Evolutionary conservation across 2,797 vertebrate species (phyloP), one percentile per base, ranked within the genome.

Genomic region (Spatula clypeata): DNA sequence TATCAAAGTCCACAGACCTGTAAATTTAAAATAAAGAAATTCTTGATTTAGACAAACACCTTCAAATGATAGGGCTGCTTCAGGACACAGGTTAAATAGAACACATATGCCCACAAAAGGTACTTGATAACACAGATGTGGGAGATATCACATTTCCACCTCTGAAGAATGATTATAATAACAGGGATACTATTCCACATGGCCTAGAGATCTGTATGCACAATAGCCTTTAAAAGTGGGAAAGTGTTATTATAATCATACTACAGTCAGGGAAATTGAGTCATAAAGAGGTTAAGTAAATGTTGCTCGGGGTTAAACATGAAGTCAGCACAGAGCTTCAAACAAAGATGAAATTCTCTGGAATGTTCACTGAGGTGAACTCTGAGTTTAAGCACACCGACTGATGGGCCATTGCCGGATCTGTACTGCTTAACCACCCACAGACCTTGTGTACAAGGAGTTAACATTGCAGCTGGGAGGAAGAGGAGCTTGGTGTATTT

Each of bases 371-470:
- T 3, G 3, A 36, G 24, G 11, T 67, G 21, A 36, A 6, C 60
- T 66, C 20, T 23, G 42, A 14, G 47, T 64, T 86, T 31, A 58
- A 58, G 65, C 18, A 12, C 6, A 64, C 9, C 9, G 47, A 4
- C 4, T 9, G 14, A 32, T 55, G 60, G 61, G 8, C 4, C 11
- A 1, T 3, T 61, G 19, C 36, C 0, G 0, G 29, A 13, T 34
- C 21, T 66, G 19, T 80, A 15, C 55, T 61, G 23, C 60, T 51
- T 51, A 13, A 38, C 10, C 11, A 7, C 6, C 13, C 18, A 11
- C 19, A 62, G 29, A 38, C 16, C 24, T 51, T 34, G 12, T 31
- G 18, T 1, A 0, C 4, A 18, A 73, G 34, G 70, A 54, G 17
- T 11, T 76, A 42, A 5, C 15, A 1, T 57, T 16, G 21, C 0